These are phyloP conservation scores for Plutomurus gul DNA, from an alignment of 1,140 invertebrate genomes.

Conservation along the genomic window DNA sequence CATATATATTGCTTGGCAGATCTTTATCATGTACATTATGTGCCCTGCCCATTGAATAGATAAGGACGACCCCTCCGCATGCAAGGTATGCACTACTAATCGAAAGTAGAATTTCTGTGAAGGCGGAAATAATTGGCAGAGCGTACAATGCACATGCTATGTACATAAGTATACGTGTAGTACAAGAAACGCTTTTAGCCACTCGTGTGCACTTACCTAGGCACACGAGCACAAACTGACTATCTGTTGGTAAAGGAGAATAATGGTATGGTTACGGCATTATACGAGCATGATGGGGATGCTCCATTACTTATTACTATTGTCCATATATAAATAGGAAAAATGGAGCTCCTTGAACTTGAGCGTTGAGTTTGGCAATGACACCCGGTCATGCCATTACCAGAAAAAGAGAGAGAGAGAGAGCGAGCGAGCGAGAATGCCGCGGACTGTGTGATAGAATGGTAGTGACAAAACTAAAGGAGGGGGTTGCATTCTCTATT, in stretches of 20 bases:
- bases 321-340: neutral
- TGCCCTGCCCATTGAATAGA: too few relatives aligned
- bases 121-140: slow-evolving; percentile 11
- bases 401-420: too few relatives aligned
- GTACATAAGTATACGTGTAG: too few relatives aligned
- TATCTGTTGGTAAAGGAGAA: too few relatives aligned
- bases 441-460: neutral
- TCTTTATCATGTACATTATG: neutral
- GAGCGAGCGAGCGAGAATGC: too few relatives aligned
- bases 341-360: slow-evolving; percentile 12
- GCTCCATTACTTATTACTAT: neutral
- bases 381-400: slow-evolving; percentile 8
- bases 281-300: too few relatives aligned
- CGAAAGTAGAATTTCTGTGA: neutral
- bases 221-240: too few relatives aligned
- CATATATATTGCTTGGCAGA: neutral
- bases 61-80: too few relatives aligned
- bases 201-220: too few relatives aligned
- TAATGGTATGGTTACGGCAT: too few relatives aligned
- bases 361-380: neutral
- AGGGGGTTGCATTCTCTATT: neutral
- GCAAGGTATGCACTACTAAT: too few relatives aligned
- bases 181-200: too few relatives aligned
- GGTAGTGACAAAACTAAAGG: slow-evolving; percentile 14
- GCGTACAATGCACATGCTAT: neutral